These are phyloP conservation scores for Carassius auratus DNA, from an alignment of 2,113 vertebrate genomes.

Conservation along the genomic window DNA sequence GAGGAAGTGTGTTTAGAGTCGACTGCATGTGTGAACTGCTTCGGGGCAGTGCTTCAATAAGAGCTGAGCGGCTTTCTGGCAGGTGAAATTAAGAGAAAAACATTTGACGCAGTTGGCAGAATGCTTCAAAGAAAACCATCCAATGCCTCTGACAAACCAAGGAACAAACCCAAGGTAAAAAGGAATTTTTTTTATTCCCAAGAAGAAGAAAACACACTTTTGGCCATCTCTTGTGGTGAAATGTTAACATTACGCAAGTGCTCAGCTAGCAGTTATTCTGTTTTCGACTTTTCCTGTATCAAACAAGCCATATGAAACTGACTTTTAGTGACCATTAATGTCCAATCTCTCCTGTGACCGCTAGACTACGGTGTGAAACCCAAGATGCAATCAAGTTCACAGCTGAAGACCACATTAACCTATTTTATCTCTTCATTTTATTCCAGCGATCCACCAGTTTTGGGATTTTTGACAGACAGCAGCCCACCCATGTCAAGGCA, in stretches of 20 bases:
- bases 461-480: constrained; percentile 78
- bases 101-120: constrained; percentile 48
- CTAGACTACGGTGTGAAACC: not conserved
- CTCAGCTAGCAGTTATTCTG: not conserved
- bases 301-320: not conserved
- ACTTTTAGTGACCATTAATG: not conserved
- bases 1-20: constrained; percentile 53
- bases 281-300: not conserved
- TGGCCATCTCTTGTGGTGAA: not conserved
- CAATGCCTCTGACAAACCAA: constrained; percentile 83
- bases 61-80: not conserved
- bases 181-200: not conserved
- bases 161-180: constrained; percentile 84
- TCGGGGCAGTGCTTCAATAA: constrained; percentile 31
- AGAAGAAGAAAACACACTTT: not conserved
- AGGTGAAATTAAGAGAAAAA: constrained; percentile 5
- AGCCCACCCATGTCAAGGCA: constrained; percentile 62
- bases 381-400: not conserved
- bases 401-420: constrained; percentile 15
- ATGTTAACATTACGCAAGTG: not conserved
- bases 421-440: constrained; percentile 57
- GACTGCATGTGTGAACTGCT: constrained; percentile 3
- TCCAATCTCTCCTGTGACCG: not conserved
- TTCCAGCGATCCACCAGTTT: constrained; percentile 79
- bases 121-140: constrained; percentile 87